Base-by-base conservation (phyloP, 2,888 invertebrate species). In the Leucophenga maculata region DNA sequence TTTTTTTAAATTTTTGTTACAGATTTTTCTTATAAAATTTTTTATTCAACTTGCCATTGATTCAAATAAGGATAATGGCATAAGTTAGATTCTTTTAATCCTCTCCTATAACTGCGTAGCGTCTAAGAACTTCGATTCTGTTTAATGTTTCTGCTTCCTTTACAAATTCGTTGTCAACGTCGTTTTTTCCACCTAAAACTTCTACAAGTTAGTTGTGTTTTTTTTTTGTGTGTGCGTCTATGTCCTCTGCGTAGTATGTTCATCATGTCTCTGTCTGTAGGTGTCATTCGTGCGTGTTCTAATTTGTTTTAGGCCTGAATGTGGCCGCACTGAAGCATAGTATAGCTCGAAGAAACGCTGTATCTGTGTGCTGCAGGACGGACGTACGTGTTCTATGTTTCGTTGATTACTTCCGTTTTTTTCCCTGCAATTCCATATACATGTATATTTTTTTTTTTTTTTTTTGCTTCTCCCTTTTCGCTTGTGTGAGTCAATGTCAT, bases 221-320 rank as follows among this genome's bases (percentile, higher is more conserved):
- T 32, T 6, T 3, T 32, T 32, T 32, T 32, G n/a, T n/a, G n/a
- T 78, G n/a, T n/a, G n/a, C n/a, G n/a, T n/a, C n/a, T n/a, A n/a
- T n/a, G n/a, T n/a, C n/a, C n/a, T n/a, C 32, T 32, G 8, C 32
- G 59, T 16, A 13, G 39, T n/a, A 18, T 18, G 31, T 59, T 22
- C 8, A 39, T 13, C 32, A 31, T 16, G 32, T 32, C 32, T 32
- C 3, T 32, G 32, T 32, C 32, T 59, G 31, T 22, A 59, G 59
- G 59, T 59, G 59, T n/a, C 78, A 76, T 64, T 79, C 80, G 80
- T 83, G 80, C 83, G 83, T 83, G 79, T 32, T 73, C 75, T 78
- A 81, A 80, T 83, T 80, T 80, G 76, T 73, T 75, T 72, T n/a
- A 71, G 73, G 70, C 62, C 60, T 65, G 66, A 39, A 57, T 20